phyloP scores from a whole-genome alignment of 2,888 invertebrate genomes.

The Disparrhopalites patrizii region DNA sequence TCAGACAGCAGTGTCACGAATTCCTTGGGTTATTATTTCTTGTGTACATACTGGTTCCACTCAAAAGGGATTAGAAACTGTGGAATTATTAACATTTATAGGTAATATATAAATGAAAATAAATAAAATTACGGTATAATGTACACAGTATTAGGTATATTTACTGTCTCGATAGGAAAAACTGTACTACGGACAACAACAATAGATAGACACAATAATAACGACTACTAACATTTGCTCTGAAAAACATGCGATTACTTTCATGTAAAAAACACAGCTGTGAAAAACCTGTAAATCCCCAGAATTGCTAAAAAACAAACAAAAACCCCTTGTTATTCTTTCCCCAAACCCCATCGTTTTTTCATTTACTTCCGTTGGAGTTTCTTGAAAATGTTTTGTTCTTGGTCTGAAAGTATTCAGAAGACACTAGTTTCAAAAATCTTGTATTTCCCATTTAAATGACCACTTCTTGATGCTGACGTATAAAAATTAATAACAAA shows the following conservation, averaged over 20 bases:
- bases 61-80: background rate
- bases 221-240: slow-evolving; percentile 3
- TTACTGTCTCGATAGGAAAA: slow-evolving; percentile 14
- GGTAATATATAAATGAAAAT: background rate
- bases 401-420: no score
- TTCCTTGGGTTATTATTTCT: background rate
- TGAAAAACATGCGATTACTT: background rate
- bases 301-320: no score
- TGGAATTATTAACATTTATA: background rate
- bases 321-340: no score
- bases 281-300: no score
- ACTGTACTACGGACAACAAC: slow-evolving; percentile 2
- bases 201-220: slow-evolving; percentile 10
- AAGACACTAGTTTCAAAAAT: no score
- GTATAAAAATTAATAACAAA: no score
- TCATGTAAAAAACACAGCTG: no score
- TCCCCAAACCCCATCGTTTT: no score
- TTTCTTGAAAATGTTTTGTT: no score
- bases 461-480: no score
- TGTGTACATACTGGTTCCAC: slow-evolving; percentile 6
- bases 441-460: no score
- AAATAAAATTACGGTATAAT: slow-evolving; percentile 2
- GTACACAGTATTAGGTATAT: slow-evolving; percentile 25
- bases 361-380: no score
- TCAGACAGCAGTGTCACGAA: background rate